phyloP scores from a whole-genome alignment of 2,797 vertebrate genomes.

The Eleutherodactylus coqui region DNA sequence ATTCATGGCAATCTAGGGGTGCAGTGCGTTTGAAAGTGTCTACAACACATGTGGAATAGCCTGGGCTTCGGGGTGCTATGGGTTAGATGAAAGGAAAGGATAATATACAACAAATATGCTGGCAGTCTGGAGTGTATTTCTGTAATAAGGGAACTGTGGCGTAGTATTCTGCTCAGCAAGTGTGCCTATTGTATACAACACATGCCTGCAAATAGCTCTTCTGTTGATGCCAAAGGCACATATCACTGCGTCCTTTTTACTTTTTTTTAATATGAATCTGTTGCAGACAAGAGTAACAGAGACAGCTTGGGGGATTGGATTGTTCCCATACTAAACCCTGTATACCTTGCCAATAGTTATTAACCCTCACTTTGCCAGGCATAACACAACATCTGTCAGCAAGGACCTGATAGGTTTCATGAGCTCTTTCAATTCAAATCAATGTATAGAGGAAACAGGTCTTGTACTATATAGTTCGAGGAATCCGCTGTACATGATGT shows the following conservation, averaged over 20 bases:
- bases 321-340: slow-evolving; percentile 56
- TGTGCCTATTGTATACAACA: slow-evolving; percentile 51
- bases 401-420: not conserved
- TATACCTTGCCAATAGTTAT: slow-evolving; percentile 52
- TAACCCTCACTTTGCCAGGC: slow-evolving; percentile 33
- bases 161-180: slow-evolving; percentile 45
- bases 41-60: not conserved
- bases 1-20: not conserved
- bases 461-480: not conserved
- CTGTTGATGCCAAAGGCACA: slow-evolving; percentile 58
- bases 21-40: not conserved
- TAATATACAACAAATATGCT: not conserved
- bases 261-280: slow-evolving; percentile 50
- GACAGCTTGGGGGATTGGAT: slow-evolving; percentile 59
- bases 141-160: slow-evolving; percentile 29
- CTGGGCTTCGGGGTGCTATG: not conserved
- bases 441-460: not conserved
- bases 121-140: slow-evolving; percentile 30
- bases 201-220: slow-evolving; percentile 41
- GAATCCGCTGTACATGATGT: not conserved
- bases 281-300: slow-evolving; percentile 55
- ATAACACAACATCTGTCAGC: slow-evolving; percentile 10
- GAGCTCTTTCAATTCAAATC: not conserved
- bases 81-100: slow-evolving; percentile 17
- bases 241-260: slow-evolving; percentile 36